Evolutionary conservation across 1,140 invertebrate species (phyloP).

Genomic region (Anagrus nilaparvatae): DNA sequence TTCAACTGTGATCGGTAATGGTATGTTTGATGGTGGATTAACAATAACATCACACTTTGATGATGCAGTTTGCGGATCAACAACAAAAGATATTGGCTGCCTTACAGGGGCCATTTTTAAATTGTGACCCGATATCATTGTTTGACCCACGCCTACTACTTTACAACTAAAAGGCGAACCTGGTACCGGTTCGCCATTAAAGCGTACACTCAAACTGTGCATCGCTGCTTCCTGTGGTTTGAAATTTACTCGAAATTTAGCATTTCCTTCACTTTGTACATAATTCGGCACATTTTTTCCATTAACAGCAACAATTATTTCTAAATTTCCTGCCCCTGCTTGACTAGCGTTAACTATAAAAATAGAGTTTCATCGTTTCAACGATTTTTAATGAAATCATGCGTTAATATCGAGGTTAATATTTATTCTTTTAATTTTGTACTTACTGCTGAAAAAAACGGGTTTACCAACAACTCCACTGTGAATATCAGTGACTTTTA

Average conservation of each 20-base stretch:
- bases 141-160: constrained; percentile 54
- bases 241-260: constrained; percentile 91
- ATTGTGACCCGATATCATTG: constrained; percentile 48
- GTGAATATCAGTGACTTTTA: constrained; percentile 82
- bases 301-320: constrained; percentile 96
- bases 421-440: constrained; percentile 28
- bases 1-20: constrained; percentile 55
- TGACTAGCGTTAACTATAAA: constrained; percentile 64
- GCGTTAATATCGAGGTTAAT: neutral
- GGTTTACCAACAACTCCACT: constrained; percentile 84
- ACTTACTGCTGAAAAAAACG: constrained; percentile 85
- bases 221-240: constrained; percentile 86
- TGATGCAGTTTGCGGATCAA: constrained; percentile 47
- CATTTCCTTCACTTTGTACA: constrained; percentile 94
- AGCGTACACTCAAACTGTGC: constrained; percentile 83
- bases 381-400: neutral
- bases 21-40: constrained; percentile 67
- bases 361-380: no score
- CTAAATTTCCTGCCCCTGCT: constrained; percentile 88
- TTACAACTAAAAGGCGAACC: constrained; percentile 82
- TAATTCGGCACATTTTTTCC: constrained; percentile 97
- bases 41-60: constrained; percentile 55
- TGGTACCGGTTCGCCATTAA: constrained; percentile 92
- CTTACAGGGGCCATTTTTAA: constrained; percentile 53
- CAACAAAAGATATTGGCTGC: constrained; percentile 46